Evolutionary conservation across 1,140 invertebrate genomes (phyloP), one percentile per base, ranked within the genome.

Genomic region (Alviniconcha marisindica): DNA sequence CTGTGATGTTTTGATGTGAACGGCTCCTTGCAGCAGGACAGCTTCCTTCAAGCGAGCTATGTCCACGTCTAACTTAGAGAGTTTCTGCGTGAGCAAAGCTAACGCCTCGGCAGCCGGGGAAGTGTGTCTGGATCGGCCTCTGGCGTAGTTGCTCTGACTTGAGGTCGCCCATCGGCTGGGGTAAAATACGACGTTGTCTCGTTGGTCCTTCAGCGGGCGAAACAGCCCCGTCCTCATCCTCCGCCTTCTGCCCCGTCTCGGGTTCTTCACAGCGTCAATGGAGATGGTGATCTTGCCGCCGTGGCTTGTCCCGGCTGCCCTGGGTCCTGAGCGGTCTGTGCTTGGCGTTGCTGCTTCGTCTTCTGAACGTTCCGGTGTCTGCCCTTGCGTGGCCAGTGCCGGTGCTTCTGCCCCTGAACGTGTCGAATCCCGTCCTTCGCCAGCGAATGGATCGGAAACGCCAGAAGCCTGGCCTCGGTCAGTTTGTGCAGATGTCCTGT

Each of bases 1-100:
- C 40, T 80, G 36, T 28, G 78, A 66, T 1, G 78, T 80, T 42
- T 40, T 54, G n/a, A 80, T 80, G 38, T 80, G 78, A 12, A 80
- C 78, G 0, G 78, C 56, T 2, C 78, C 78, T 38, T 80, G 78
- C 2, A 80, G 60, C 36, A 80, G 56, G 2, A 80, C 54, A 5
- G 60, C 56, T 31, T 80, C 78, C 40, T 44, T 80, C 78, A 80
- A 40, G n/a, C 78, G 60, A 5, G 2, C 54, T 38, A 80, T 28
- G n/a, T 80, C 78, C 36, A 60, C 56, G 33, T 80, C 56, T 7
- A 80, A 24, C 56, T 63, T 63, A 28, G 56, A 18, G 24, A 80
- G 24, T 38, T 80, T 66, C 31, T 66, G 31, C 31, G 60, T 44
- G 5, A 80, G 60, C 36, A 80, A 2, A 7, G 60, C 40, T 12